Evolutionary conservation across 2,797 vertebrate species (phyloP).

Genomic region (Catostomus latipinnis): DNA sequence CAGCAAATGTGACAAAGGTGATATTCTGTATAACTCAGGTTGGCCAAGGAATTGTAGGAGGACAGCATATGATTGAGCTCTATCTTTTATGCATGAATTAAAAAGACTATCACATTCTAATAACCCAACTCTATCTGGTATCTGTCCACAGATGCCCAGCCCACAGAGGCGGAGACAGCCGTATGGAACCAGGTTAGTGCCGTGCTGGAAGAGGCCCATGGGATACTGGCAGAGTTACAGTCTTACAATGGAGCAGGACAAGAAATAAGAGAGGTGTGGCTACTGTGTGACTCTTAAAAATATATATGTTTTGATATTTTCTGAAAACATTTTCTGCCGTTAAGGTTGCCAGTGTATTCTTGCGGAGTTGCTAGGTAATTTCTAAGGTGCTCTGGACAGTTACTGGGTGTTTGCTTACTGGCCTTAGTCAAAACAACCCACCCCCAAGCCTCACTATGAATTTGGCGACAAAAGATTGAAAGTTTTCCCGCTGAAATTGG

Average conservation of each 20-base stretch:
- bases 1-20: conserved; percentile 50
- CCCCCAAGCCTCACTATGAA: no score
- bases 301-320: no score
- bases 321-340: no score
- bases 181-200: conserved; percentile 96
- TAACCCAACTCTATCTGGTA: not conserved
- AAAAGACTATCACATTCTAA: conserved; percentile 19
- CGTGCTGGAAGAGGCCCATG: conserved; percentile 90
- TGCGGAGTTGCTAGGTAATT: no score
- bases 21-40: conserved; percentile 24
- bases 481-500: no score
- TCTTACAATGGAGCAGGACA: conserved; percentile 91
- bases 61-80: not conserved
- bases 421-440: no score
- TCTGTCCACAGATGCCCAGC: conserved; percentile 85
- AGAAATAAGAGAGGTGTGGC: conserved; percentile 90
- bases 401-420: no score
- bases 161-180: conserved; percentile 90
- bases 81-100: conserved; percentile 22
- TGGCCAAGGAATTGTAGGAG: not conserved
- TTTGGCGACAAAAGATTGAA: no score
- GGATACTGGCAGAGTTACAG: conserved; percentile 89
- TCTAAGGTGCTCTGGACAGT: no score
- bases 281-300: not conserved
- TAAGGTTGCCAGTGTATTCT: no score